Percentiles rank a stretch among this genome's conserved stretches.
Evolutionary conservation across 2,888 invertebrate genomes (phyloP).

Genomic region (Masnerella sp.): DNA sequence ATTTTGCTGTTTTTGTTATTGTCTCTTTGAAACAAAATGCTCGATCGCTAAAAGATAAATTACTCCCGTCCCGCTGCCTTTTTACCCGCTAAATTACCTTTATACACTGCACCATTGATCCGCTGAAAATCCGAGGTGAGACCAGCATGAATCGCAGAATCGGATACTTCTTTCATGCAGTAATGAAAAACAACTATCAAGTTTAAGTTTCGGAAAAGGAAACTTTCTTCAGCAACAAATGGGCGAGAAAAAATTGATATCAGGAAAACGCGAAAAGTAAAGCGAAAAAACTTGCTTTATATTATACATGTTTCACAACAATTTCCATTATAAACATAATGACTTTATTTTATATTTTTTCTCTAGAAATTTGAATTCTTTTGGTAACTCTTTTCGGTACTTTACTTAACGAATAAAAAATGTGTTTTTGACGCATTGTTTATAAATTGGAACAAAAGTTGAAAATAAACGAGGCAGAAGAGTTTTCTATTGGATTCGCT

Average conservation of each 20-base stretch:
- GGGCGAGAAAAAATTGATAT: conserved; percentile 3
- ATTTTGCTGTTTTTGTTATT: conserved; percentile 24
- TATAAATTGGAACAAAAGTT: no score
- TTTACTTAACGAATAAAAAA: no score
- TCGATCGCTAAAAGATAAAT: conserved; percentile 64
- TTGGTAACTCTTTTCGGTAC: no score
- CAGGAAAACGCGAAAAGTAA: neutral
- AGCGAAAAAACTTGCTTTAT: no score
- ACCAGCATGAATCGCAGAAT: conserved; percentile 40
- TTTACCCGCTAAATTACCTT: conserved; percentile 69
- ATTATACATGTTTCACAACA: no score
- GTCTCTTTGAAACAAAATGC: conserved; percentile 19
- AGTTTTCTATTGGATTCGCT: no score
- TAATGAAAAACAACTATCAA: conserved; percentile 36
- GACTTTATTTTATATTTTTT: no score
- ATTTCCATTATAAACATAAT: no score
- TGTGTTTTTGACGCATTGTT: no score
- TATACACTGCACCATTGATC: conserved; percentile 51
- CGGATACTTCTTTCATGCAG: conserved; percentile 32
- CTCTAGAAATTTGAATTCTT: no score
- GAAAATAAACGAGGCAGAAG: no score
- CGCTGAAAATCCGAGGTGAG: conserved; percentile 40
- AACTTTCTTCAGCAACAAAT: conserved; percentile 20
- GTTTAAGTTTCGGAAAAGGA: conserved; percentile 10
- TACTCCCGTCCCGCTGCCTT: conserved; percentile 65